phyloP scores from a whole-genome alignment of 2,797 vertebrate genomes.

The Amblyopsis hoosieri region DNA sequence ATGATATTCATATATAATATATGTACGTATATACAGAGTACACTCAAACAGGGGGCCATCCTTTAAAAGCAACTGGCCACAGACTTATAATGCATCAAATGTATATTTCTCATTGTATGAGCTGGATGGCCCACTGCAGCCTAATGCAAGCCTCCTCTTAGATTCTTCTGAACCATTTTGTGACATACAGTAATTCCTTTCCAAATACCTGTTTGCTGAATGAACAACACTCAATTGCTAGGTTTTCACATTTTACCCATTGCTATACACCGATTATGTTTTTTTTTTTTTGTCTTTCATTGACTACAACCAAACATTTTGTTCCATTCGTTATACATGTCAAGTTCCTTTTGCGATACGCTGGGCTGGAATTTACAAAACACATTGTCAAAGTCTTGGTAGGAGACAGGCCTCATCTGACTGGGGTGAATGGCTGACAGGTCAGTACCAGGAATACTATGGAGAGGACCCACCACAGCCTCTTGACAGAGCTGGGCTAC shows the following conservation, averaged over 20 bases:
- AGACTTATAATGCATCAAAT: conserved; percentile 83
- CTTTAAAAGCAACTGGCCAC: conserved; percentile 81
- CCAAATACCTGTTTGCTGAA: conserved; percentile 80
- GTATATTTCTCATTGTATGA: conserved; percentile 79
- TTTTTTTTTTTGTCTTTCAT: conserved; percentile 74
- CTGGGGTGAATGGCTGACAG: conserved; percentile 92
- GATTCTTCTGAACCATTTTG: conserved; percentile 75
- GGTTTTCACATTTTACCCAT: conserved; percentile 62
- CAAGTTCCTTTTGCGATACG: conserved; percentile 99
- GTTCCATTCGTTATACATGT: conserved; percentile 99
- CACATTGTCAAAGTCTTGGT: conserved; percentile 99
- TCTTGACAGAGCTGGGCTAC: conserved; percentile 97
- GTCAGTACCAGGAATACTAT: conserved; percentile 90
- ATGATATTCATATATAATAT: conserved; percentile 83
- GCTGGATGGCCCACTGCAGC: conserved; percentile 80
- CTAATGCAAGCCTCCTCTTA: conserved; percentile 82
- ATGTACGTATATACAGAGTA: conserved; percentile 31
- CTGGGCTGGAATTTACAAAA: conserved; percentile 99
- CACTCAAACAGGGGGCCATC: conserved; percentile 84
- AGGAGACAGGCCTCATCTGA: conserved; percentile 95
- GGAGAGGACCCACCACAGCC: conserved; percentile 91
- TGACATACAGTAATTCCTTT: conserved; percentile 69
- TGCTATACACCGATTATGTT: conserved; percentile 1
- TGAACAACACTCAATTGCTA: conserved; percentile 76
- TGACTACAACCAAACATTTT: conserved; percentile 99